phyloP scores from a whole-genome alignment of 2,797 vertebrate genomes.

The Vultur gryphus region DNA sequence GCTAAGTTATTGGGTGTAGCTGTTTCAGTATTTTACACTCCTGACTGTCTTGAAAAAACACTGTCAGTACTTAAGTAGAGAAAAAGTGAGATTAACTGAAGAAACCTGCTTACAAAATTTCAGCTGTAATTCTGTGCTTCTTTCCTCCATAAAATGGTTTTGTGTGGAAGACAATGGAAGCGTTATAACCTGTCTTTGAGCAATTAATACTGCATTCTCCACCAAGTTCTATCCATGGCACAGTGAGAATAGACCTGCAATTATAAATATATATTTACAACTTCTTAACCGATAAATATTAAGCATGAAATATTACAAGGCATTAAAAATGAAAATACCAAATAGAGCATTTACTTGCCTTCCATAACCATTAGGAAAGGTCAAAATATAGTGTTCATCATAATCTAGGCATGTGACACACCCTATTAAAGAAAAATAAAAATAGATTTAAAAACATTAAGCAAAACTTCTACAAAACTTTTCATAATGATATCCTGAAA shows the following conservation, averaged over 20 bases:
- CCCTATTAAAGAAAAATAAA: conserved; percentile 73
- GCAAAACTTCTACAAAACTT: neutral
- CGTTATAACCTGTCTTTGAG: conserved; percentile 95
- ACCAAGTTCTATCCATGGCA: conserved; percentile 98
- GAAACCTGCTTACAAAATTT: conserved; percentile 88
- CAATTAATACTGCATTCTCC: conserved; percentile 96
- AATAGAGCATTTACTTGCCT: conserved; percentile 76
- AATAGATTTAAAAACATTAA: neutral
- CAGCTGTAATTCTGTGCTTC: conserved; percentile 97
- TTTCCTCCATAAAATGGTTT: conserved; percentile 99
- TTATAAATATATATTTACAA: neutral
- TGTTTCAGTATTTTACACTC: neutral
- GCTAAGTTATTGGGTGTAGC: neutral
- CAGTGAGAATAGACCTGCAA: conserved; percentile 95
- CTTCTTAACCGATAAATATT: neutral
- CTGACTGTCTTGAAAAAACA: neutral
- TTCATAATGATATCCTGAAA: neutral
- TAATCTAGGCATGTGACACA: conserved; percentile 96
- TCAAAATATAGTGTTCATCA: conserved; percentile 98
- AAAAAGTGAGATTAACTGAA: neutral
- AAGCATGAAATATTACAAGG: neutral
- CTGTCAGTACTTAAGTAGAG: neutral
- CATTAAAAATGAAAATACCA: neutral
- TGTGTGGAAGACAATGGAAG: conserved; percentile 94
- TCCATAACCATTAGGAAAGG: conserved; percentile 97